phyloP scores from a whole-genome alignment of 2,888 invertebrate genomes.

The Itoplectis maculator region DNA sequence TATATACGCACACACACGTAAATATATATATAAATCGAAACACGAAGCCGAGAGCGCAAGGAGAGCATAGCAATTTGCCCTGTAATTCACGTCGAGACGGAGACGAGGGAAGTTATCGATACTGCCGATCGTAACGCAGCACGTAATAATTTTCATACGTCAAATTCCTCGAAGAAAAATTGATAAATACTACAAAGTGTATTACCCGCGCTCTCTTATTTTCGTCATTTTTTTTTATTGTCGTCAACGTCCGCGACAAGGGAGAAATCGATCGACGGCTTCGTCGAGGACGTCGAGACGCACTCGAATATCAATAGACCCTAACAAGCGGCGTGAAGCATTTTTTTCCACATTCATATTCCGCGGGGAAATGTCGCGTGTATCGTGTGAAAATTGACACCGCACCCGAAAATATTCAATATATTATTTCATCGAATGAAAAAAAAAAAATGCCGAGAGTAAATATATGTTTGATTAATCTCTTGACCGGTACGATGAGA shows the following conservation, averaged over 20 bases:
- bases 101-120: conserved; percentile 61
- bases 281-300: background rate
- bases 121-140: conserved; percentile 51
- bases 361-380: background rate
- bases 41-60: conserved; percentile 53
- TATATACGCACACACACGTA: conserved; percentile 16
- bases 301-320: conserved; percentile 30
- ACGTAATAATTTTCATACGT: conserved; percentile 64
- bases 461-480: background rate
- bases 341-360: background rate
- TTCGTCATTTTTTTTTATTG: conserved; percentile 3
- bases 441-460: background rate
- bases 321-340: conserved; percentile 19
- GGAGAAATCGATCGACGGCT: conserved; percentile 7
- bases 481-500: background rate
- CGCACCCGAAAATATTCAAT: background rate
- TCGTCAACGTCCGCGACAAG: background rate
- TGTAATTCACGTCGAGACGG: conserved; percentile 60
- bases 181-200: conserved; percentile 53
- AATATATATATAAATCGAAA: conserved; percentile 36
- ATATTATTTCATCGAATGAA: background rate
- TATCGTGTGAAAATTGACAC: background rate
- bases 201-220: background rate
- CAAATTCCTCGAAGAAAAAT: conserved; percentile 62
- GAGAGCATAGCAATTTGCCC: conserved; percentile 62